A percentile compares a stretch with the other conserved stretches of the same genome.
Evolutionary conservation across 2,113 vertebrate genomes (phyloP).

Genomic region (Gyps fulvus): DNA sequence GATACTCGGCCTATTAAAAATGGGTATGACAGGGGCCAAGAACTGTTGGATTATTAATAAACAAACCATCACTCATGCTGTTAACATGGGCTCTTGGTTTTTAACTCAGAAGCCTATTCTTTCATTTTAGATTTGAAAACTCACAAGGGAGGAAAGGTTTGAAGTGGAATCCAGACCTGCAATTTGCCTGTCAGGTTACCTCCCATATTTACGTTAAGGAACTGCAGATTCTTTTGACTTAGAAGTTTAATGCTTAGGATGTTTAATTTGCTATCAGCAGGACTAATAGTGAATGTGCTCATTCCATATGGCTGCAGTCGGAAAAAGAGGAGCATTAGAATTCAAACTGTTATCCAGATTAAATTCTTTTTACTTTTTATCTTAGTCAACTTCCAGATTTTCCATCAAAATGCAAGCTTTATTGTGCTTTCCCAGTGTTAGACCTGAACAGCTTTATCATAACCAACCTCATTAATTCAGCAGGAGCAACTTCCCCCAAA

Average conservation of each 20-base stretch:
- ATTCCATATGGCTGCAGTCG: background rate
- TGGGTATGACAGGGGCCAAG: background rate
- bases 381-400: background rate
- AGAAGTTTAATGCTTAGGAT: background rate
- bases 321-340: background rate
- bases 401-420: background rate
- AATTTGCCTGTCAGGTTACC: background rate
- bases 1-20: background rate
- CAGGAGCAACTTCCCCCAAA: background rate
- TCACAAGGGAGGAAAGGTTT: background rate
- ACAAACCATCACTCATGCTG: background rate
- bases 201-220: background rate
- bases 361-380: background rate
- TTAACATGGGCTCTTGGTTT: background rate
- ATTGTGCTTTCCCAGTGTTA: background rate
- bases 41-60: background rate
- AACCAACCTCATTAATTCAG: slow-evolving; percentile 26
- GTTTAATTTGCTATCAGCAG: background rate
- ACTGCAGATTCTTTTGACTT: background rate
- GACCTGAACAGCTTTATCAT: slow-evolving; percentile 11
- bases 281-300: background rate
- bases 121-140: background rate
- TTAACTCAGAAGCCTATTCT: background rate
- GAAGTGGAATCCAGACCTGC: background rate
- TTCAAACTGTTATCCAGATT: background rate